phyloP scores from a whole-genome alignment of 2,888 invertebrate species.

The Drosophila subsilvestris region DNA sequence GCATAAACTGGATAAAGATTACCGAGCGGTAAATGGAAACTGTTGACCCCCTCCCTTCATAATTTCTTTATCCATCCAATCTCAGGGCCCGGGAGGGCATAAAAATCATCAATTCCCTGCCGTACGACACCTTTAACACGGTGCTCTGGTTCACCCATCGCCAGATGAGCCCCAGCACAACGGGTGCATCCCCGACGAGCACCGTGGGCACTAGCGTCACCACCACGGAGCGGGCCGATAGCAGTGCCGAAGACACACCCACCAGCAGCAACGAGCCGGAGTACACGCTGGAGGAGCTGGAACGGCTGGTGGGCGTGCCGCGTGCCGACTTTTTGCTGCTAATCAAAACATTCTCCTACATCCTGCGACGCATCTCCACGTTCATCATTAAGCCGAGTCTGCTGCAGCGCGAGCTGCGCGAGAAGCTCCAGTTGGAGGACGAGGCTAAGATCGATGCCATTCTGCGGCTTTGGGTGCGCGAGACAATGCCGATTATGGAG shows the following conservation, averaged over 20 bases:
- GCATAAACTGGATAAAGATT: constrained; percentile 68
- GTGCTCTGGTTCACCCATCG: constrained; percentile 83
- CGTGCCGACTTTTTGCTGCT: constrained; percentile 81
- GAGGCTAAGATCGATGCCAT: constrained; percentile 86
- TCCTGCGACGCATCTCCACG: constrained; percentile 85
- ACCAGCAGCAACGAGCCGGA: constrained; percentile 75
- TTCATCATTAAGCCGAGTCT: constrained; percentile 86
- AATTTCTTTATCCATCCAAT: not conserved
- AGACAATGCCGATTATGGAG: constrained; percentile 85
- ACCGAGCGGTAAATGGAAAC: constrained; percentile 52
- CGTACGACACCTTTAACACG: constrained; percentile 82
- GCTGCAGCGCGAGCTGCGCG: constrained; percentile 85
- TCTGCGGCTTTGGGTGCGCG: constrained; percentile 85
- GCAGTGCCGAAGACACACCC: constrained; percentile 44
- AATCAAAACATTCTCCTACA: constrained; percentile 84
- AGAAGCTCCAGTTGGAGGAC: constrained; percentile 84
- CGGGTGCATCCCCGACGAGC: constrained; percentile 9
- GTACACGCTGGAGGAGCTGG: constrained; percentile 82
- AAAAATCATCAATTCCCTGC: constrained; percentile 83
- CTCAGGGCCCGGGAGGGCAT: constrained; percentile 83
- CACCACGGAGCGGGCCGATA: constrained; percentile 55
- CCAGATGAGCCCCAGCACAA: constrained; percentile 79
- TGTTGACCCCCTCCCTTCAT: not conserved
- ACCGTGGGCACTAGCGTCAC: constrained; percentile 67
- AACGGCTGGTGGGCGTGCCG: constrained; percentile 82